Conservation (phyloP, 1,140 invertebrate genomes). For the Neodiprion fabricii region DNA sequence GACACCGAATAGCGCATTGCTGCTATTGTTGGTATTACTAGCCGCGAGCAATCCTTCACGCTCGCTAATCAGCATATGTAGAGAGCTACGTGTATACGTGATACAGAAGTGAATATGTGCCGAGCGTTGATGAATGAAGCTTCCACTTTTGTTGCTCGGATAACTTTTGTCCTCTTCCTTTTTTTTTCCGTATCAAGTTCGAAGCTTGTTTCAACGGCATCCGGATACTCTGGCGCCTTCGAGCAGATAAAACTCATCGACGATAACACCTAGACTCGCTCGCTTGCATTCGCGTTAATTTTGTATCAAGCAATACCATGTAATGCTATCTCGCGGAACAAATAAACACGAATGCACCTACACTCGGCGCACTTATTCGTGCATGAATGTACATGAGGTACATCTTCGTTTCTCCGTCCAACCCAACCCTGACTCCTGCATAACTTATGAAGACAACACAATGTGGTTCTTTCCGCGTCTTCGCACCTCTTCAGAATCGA, state of each 20-base stretch:
- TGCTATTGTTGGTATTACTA: not conserved
- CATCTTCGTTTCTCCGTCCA: no score
- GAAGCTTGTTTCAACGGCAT: not conserved
- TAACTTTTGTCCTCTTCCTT: not conserved
- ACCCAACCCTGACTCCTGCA: no score
- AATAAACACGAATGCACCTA: no score
- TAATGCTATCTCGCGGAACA: no score
- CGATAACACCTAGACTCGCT: not conserved
- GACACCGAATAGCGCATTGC: not conserved
- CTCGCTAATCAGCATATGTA: not conserved
- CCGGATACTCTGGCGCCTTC: not conserved
- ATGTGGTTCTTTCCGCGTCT: no score
- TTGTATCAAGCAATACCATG: no score
- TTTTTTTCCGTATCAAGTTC: not conserved
- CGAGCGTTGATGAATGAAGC: not conserved
- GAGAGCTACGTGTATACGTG: not conserved
- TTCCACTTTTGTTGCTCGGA: not conserved
- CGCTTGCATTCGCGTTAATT: not conserved
- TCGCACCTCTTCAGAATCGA: no score
- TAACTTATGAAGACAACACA: no score
- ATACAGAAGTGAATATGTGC: not conserved
- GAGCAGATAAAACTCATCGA: no score
- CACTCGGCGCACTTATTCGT: no score
- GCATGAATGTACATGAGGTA: no score
- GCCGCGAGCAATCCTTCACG: conserved; percentile 1